phyloP scores from a whole-genome alignment of 2,797 vertebrate species.

The Carcharodon carcharias region DNA sequence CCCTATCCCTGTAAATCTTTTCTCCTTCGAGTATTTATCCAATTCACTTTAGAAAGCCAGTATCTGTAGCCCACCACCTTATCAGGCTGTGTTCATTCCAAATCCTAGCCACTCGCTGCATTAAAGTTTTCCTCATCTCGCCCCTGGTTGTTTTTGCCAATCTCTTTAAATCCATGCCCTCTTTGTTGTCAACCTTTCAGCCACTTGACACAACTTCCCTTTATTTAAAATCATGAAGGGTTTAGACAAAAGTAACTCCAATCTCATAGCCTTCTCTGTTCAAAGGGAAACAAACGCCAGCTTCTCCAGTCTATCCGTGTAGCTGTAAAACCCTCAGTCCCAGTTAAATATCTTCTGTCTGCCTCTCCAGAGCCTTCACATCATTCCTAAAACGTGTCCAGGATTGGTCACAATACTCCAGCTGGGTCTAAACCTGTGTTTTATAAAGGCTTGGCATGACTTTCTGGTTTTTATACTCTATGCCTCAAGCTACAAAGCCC shows the following conservation, averaged over 20 bases:
- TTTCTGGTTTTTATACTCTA: neutral
- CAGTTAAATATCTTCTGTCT: neutral
- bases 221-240: neutral
- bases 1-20: neutral
- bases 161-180: neutral
- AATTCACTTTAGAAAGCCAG: neutral
- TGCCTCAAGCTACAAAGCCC: neutral
- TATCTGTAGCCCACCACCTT: too few species aligned
- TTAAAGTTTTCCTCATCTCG: neutral
- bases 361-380: neutral
- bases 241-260: neutral
- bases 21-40: neutral
- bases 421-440: neutral
- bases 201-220: neutral
- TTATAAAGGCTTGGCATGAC: neutral
- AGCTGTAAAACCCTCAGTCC: neutral
- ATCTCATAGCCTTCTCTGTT: neutral
- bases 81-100: neutral
- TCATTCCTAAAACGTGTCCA: neutral
- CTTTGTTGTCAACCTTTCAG: neutral
- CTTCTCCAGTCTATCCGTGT: neutral
- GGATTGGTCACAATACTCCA: neutral
- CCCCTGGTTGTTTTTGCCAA: neutral
- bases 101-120: neutral
- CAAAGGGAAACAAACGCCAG: neutral